Evolutionary conservation across 2,888 invertebrate genomes (phyloP), one percentile per base, ranked within the genome.

Genomic region (Phyllotreta striolata): DNA sequence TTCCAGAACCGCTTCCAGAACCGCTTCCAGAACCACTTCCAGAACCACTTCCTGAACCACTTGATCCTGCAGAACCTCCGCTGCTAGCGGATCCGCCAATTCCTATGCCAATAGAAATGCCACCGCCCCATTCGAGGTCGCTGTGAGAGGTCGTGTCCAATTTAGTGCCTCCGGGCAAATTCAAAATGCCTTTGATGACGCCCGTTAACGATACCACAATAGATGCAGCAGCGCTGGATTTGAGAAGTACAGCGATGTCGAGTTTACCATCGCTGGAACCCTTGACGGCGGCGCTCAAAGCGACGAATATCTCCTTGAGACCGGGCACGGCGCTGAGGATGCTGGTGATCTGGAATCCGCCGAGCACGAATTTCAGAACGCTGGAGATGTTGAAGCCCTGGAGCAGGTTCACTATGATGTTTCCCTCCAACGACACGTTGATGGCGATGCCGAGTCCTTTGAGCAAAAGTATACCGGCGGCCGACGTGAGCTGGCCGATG

Each of bases 261-360:
- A 64, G 35, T 6, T 62, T 12, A 14, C 66, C 66, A 6, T 57
- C 46, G 41, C 64, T 63, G 0, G 37, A 12, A 37, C 12, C 6
- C 1, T 43, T 14, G 7, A 71, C 43, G 7, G 66, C 64, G 8
- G 14, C n/a, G 3, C 13, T 39, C 6, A 71, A 2, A 1, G 64
- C 56, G 3, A 8, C 12, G 7, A 40, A 59, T 9, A 72, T 69
- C 8, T 56, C n/a, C 8, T 62, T 62, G 6, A 68, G 10, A 13
- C 62, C 49, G 6, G 71, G 71, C 8, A 70, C 39, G 40, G 39
- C 47, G n/a, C 40, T 13, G 7, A 66, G 46, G 9, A 69, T 37
- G 8, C 8, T 47, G 10, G n/a, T n/a, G 1, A 67, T 10, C 13
- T 62, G 44, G 12, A 63, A 55, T 4, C 64, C 60, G 3, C 54